Conservation (phyloP, 1,140 invertebrate species). For the Psilanteris sp. region DNA sequence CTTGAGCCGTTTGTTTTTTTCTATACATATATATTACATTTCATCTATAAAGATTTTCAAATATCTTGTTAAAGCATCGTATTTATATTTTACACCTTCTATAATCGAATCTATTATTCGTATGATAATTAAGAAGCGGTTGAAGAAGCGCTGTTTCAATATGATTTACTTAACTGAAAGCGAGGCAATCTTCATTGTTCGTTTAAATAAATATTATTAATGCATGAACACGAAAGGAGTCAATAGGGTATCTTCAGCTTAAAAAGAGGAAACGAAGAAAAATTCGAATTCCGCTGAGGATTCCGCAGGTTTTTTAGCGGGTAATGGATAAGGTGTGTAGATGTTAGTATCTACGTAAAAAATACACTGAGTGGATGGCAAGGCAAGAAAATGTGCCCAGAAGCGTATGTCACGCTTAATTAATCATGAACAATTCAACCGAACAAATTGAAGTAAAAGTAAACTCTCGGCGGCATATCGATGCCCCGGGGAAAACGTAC, state of each 20-base stretch:
- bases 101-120: too few species aligned
- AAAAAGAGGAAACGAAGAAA: constrained; percentile 32
- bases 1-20: too few species aligned
- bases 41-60: too few species aligned
- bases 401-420: constrained; percentile 42
- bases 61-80: too few species aligned
- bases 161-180: too few species aligned
- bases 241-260: constrained; percentile 26
- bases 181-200: too few species aligned
- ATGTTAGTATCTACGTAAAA: constrained; percentile 30
- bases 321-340: constrained; percentile 31
- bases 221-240: constrained; percentile 14
- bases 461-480: constrained; percentile 39
- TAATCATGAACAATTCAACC: constrained; percentile 55
- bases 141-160: too few species aligned
- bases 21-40: too few species aligned
- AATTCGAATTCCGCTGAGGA: constrained; percentile 24
- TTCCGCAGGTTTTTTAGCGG: constrained; percentile 3
- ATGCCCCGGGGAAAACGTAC: constrained; percentile 19
- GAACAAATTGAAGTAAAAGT: constrained; percentile 52
- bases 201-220: constrained; percentile 22
- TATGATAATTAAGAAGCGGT: too few species aligned
- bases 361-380: constrained; percentile 14
- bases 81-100: too few species aligned
- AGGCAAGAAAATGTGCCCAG: constrained; percentile 9